Evolutionary conservation across 1,140 invertebrate species (phyloP), one percentile per base, ranked within the genome.

Genomic region (Apocrypta bakeri): DNA sequence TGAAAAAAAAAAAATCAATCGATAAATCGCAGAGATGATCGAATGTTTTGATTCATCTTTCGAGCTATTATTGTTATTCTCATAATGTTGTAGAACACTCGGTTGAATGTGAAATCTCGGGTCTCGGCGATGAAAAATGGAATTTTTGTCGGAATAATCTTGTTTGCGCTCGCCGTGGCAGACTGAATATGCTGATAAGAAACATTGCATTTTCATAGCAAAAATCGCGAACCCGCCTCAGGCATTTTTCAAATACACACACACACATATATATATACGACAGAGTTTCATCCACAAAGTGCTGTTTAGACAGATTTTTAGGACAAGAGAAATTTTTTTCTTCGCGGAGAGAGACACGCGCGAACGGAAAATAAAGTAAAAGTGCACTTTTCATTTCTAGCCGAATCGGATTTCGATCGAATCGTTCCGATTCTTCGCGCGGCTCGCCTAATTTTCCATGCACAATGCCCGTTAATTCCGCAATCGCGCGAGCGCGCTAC

Each of bases 361-460:
- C 4, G 21, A 9, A 37, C 3, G 33, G 33, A 37, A 37, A 9
- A 9, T 37, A 2, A 37, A 56, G 48, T 56, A 56, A 56, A 21
- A 56, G 21, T 56, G 48, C 17, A n/a, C 17, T 56, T 56, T 21
- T 17, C 21, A 21, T 6, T 17, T 21, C n/a, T 7, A 56, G 21
- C 48, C 48, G 48, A 56, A 56, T 56, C 48, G 21, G 21, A 56
- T 56, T 56, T 56, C 48, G 17, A 56, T 56, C 48, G 48, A 56
- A 21, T n/a, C 21, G 21, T 56, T 56, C 21, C 48, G 48, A 56
- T 56, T 56, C 48, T 48, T 48, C 4, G 12, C 42, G 42, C 40
- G 27, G 64, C 64, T 71, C 48, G 21, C 56, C 48, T 72, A 71
- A 80, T 80, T 80, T 37, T 80, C 69, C 69, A 80, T 73, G 56